Conservation (phyloP, 2,797 vertebrate species). For the Moxostoma hubbsi region DNA sequence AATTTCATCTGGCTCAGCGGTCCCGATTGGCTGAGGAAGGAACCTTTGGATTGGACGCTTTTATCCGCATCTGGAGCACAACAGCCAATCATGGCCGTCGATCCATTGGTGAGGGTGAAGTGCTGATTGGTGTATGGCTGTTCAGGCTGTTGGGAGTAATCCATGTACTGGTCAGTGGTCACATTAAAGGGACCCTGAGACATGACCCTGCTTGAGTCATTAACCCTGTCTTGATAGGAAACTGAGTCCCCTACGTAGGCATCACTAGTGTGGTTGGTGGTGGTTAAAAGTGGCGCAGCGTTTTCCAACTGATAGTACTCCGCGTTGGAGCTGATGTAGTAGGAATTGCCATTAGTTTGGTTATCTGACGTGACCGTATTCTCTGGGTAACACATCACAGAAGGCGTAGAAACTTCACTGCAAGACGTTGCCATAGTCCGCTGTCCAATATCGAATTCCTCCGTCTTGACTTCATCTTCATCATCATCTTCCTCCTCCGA, state of each 20-base stretch:
- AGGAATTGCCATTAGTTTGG: conserved; percentile 86
- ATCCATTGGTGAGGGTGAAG: conserved; percentile 79
- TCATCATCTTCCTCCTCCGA: conserved; percentile 90
- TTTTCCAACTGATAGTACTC: conserved; percentile 94
- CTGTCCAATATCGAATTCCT: conserved; percentile 81
- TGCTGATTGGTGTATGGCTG: conserved; percentile 79
- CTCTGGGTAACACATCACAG: conserved; percentile 90
- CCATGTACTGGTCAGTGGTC: conserved; percentile 86
- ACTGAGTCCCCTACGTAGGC: conserved; percentile 74
- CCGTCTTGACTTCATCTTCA: conserved; percentile 69
- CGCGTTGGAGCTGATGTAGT: conserved; percentile 84
- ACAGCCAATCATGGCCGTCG: conserved; percentile 82
- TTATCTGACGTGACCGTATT: conserved; percentile 81
- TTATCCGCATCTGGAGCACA: conserved; percentile 85
- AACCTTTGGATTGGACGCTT: conserved; percentile 76
- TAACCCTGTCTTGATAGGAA: conserved; percentile 81
- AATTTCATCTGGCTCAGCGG: conserved; percentile 84
- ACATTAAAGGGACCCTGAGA: conserved; percentile 85
- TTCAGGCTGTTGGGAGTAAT: conserved; percentile 82
- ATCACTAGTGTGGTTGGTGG: conserved; percentile 78
- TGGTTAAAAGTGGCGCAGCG: conserved; percentile 71
- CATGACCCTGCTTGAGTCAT: conserved; percentile 78
- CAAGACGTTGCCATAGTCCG: conserved; percentile 65
- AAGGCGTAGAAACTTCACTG: conserved; percentile 84
- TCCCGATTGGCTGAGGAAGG: conserved; percentile 81